Evolutionary conservation across 1,140 invertebrate species (phyloP), one percentile per base, ranked within the genome.

Genomic region (Leptonema lineaticorne): DNA sequence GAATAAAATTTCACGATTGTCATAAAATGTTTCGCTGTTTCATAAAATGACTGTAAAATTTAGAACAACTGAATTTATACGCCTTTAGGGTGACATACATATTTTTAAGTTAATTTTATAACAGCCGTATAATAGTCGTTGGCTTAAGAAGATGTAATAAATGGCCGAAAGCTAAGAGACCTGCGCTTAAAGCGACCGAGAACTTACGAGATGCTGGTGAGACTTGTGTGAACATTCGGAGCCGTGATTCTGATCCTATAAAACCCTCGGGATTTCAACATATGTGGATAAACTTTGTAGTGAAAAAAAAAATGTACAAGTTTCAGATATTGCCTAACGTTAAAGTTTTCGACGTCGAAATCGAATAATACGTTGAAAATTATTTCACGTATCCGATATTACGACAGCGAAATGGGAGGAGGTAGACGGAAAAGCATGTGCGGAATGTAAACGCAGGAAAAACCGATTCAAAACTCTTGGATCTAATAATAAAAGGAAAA

Each of bases 131-230:
- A 53, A 53, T 53, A 53, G 50, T 53, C 27, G 50, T 53, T 53
- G 50, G 50, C 50, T 53, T 53, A 53, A 53, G 50, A 53, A 53
- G 27, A 53, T 53, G 50, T 53, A 53, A 53, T 53, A 53, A 53
- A 53, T 53, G 50, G 50, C 22, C 50, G 22, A 53, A 24, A 53
- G 22, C 50, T 53, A 53, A 53, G 50, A 53, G 50, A 53, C 50
- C 50, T 53, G 50, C 50, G 50, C 50, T 53, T 53, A 53, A 53
- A 53, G 50, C 50, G 50, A 53, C 50, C 50, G 14, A 53, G 50
- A 53, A 53, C 50, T 53, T 53, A 53, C 50, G 50, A 53, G 50
- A 53, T 53, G 50, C 50, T 9, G n/a, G n/a, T n/a, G 37, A 24
- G 50, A 53, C 50, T 53, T 53, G 50, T 53, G 50, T 53, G 50